Evolutionary conservation across 1,140 invertebrate species (phyloP).

Genomic region (Leptinotarsa undecemlineata): DNA sequence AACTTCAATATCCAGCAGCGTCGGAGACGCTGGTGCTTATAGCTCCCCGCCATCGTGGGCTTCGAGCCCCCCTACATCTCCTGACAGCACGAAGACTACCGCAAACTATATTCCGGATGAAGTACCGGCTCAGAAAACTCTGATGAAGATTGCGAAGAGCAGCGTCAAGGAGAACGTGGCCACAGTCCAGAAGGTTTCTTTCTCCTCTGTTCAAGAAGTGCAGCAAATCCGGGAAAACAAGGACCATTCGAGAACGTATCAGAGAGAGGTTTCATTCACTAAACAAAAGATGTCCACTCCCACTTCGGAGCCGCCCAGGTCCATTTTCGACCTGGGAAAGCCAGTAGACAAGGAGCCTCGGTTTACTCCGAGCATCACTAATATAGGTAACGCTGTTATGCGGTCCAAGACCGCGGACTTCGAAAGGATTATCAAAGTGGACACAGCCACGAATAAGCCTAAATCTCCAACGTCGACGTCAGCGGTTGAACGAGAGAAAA

Average conservation of each 20-base stretch:
- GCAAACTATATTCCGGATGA: constrained; percentile 63
- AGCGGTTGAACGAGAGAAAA: constrained; percentile 56
- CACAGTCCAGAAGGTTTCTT: constrained; percentile 63
- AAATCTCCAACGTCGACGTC: constrained; percentile 53
- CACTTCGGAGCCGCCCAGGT: constrained; percentile 19
- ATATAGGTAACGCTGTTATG: constrained; percentile 68
- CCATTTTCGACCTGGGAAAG: constrained; percentile 26
- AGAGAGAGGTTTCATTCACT: constrained; percentile 11
- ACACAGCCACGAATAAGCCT: constrained; percentile 51
- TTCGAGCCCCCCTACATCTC: constrained; percentile 64
- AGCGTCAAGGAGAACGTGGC: constrained; percentile 47
- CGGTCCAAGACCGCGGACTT: constrained; percentile 71
- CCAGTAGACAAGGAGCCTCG: constrained; percentile 49
- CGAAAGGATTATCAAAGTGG: constrained; percentile 60
- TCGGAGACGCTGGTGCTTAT: constrained; percentile 53
- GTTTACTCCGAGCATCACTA: constrained; percentile 65
- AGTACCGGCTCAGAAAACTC: constrained; percentile 37
- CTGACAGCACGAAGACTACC: constrained; percentile 58
- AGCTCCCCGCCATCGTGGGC: constrained; percentile 66
- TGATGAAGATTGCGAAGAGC: constrained; percentile 29
- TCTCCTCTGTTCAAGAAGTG: constrained; percentile 61
- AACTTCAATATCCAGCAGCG: constrained; percentile 51
- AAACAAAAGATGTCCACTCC: constrained; percentile 34
- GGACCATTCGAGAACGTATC: constrained; percentile 15
- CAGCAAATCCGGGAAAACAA: constrained; percentile 53